Percentiles rank a stretch among this genome's conserved stretches.
phyloP scores from a whole-genome alignment of 2,888 invertebrate species.

The Drosophila meridiana region DNA sequence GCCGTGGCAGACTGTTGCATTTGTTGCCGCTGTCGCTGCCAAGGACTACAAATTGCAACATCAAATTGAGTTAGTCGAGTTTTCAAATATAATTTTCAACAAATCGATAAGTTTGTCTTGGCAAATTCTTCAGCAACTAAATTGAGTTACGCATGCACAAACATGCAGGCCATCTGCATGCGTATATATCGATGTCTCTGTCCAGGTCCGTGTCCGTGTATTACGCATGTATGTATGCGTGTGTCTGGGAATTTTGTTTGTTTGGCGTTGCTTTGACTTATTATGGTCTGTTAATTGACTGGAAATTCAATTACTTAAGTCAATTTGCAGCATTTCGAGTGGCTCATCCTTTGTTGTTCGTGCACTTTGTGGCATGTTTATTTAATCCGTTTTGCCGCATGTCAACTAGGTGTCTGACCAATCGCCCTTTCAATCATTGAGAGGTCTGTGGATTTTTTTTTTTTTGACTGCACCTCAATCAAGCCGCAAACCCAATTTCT shows the following conservation, averaged over 20 bases:
- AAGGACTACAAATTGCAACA: constrained; percentile 60
- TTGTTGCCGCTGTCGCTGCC: constrained; percentile 23
- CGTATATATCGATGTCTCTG: background rate
- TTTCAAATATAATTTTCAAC: constrained; percentile 74
- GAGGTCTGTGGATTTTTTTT: constrained; percentile 1
- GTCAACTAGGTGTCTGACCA: constrained; percentile 37
- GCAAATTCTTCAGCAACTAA: constrained; percentile 52
- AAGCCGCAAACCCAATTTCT: constrained; percentile 69
- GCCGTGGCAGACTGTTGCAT: constrained; percentile 64
- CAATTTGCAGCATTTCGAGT: constrained; percentile 51
- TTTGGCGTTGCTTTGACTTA: constrained; percentile 29
- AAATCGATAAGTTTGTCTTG: constrained; percentile 77
- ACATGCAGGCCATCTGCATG: constrained; percentile 8
- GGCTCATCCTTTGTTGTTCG: constrained; percentile 28
- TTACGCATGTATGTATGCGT: background rate
- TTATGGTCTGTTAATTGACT: constrained; percentile 53
- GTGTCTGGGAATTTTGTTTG: background rate
- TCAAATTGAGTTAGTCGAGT: constrained; percentile 76
- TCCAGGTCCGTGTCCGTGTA: no score
- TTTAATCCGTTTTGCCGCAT: constrained; percentile 48
- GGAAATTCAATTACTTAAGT: constrained; percentile 69
- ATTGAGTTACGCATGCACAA: constrained; percentile 63
- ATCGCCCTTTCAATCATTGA: constrained; percentile 13
- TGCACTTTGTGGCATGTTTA: constrained; percentile 39
- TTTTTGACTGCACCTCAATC: constrained; percentile 58